Conservation (phyloP, 1,140 invertebrate genomes). For the Panulirus ornatus region DNA sequence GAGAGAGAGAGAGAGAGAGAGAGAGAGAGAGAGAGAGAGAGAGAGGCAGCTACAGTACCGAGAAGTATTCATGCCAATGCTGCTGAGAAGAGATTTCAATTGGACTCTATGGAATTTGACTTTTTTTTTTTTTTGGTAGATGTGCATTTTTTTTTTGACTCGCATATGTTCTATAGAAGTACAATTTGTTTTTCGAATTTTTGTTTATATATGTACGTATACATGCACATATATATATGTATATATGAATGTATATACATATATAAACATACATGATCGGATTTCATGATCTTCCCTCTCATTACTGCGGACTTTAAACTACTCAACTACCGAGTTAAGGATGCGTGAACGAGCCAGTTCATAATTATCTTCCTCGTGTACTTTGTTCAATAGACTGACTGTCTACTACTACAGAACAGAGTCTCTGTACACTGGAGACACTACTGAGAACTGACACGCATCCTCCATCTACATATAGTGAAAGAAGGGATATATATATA, state of each 20-base stretch:
- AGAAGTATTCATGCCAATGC: no score
- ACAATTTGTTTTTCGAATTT: no score
- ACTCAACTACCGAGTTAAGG: neutral
- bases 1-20: neutral
- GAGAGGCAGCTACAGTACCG: neutral
- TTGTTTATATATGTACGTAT: neutral
- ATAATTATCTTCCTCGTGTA: neutral
- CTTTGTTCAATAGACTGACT: neutral
- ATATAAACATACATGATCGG: neutral
- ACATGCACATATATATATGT: neutral
- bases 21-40: neutral
- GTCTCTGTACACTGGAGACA: neutral
- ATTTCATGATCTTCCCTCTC: neutral
- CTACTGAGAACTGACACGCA: neutral
- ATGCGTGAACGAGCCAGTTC: slow-evolving; percentile 8
- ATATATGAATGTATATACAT: neutral
- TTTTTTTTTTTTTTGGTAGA: no score
- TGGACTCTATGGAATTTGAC: no score
- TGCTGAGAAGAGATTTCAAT: no score
- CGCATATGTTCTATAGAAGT: no score
- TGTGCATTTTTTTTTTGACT: no score
- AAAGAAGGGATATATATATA: neutral
- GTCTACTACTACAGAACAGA: neutral
- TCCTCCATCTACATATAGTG: neutral
- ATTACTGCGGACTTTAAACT: neutral